Evolutionary conservation across 1,140 invertebrate genomes (phyloP), one percentile per base, ranked within the genome.

Genomic region (Drosophila pruinosa): DNA sequence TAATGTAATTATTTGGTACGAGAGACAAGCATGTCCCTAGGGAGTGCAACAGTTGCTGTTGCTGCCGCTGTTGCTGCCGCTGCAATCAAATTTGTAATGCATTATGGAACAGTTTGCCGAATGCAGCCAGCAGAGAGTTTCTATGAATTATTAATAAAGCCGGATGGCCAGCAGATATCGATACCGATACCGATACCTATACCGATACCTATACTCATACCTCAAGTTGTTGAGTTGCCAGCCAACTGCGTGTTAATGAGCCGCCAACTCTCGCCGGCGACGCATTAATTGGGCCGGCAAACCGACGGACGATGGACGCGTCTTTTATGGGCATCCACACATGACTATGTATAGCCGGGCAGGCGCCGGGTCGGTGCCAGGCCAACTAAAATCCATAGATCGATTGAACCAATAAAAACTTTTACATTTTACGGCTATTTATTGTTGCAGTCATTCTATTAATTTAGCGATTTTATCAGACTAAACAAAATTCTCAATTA

Each of bases 101-200:
- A 85, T 85, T 85, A 85, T 85, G 81, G 77, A 86, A 68, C 52
- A 76, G 80, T 61, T 14, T 50, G 53, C 22, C 52, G 39, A 45
- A 34, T 21, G 57, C 62, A 59, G 50, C 26, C 56, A 24, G 56
- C 72, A 67, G 34, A 57, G 50, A 43, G 38, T 59, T 72, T 74
- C 81, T 76, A 85, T 85, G 81, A 85, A 85, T 85, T 85, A 85
- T 85, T 85, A 86, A 85, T 85, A 86, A 59, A 76, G 72, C 41
- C 36, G 17, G 21, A 14, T 50, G 45, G 15, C 10, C 53, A 14
- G 19, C 21, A 28, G 52, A 48, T 63, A 15, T 14, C 21, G 52
- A 57, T 63, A 7, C 17, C 24, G 19, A 53, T 41, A 8, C 47
- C 1, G 26, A 28, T 2, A 28, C 4, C 2, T 4, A 28, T 2